These are phyloP conservation scores for Microcebus griseorufus DNA, from an alignment of 2,113 vertebrate genomes.

Conservation along the genomic window DNA sequence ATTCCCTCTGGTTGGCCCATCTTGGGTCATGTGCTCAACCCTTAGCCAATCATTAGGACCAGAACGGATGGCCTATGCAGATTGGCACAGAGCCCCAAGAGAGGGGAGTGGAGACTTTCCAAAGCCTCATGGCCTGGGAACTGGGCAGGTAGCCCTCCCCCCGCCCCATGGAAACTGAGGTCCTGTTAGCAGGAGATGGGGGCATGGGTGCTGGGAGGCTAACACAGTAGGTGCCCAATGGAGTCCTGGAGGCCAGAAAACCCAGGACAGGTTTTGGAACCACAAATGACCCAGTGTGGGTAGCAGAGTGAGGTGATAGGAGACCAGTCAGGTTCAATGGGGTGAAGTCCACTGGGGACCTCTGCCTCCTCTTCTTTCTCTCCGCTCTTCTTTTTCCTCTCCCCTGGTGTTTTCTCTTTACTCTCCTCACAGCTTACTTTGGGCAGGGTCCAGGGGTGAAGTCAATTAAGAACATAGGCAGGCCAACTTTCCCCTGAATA, in stretches of 20 bases:
- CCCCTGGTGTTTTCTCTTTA: not conserved
- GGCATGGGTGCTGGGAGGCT: not conserved
- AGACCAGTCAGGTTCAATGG: not conserved
- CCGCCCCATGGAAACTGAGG: not conserved
- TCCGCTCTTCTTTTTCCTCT: not conserved
- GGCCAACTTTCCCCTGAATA: constrained; percentile 4
- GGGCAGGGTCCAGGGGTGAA: not conserved
- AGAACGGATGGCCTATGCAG: not conserved
- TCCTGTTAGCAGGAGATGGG: not conserved
- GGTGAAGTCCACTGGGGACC: not conserved
- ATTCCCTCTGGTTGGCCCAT: not conserved
- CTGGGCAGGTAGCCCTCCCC: not conserved
- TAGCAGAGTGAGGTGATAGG: not conserved
- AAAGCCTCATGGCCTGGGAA: not conserved
- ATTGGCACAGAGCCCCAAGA: not conserved
- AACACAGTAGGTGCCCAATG: not conserved
- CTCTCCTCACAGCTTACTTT: not conserved
- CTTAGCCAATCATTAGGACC: not conserved
- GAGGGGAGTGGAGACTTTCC: not conserved
- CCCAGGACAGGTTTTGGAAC: not conserved
- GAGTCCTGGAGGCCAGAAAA: not conserved
- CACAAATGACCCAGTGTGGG: not conserved
- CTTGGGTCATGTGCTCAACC: not conserved
- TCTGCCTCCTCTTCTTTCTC: constrained; percentile 2
- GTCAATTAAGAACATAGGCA: not conserved